Base-by-base conservation (phyloP, 2,113 vertebrate species). In the Rhynchopsitta pachyrhyncha region DNA sequence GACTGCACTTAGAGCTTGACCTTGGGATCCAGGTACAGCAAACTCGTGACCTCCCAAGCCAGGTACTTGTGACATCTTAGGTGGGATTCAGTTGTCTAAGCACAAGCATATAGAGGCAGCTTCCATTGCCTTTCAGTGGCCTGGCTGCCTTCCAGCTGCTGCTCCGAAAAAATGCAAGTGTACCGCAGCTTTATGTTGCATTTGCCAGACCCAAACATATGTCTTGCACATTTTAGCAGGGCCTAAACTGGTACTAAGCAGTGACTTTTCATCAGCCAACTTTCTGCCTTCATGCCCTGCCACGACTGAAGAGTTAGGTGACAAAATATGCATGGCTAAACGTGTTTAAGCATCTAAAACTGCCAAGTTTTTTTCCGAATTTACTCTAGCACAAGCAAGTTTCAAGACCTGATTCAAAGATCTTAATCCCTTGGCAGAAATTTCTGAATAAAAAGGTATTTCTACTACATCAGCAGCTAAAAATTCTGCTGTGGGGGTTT, bases 401-500 rank as follows among this genome's bases (percentile, higher is more conserved):
- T 92, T 87, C 49, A 87, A 86, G 59, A 75, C 68, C 42, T 57
- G 69, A 82, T 57, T 91, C 60, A 81, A 80, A 86, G 71, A 52
- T 31, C 29, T 84, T 71, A 91, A 37, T 94, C 55, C 13, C 62
- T 50, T 84, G 82, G 85, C 79, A 96, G n/a, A 92, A 88, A 77
- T 71, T 82, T 88, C 33, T 1, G 1, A 77, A 86, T 59, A 71
- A 88, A 92, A 83, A 94, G 42, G 31, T 59, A 63, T 83, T 88
- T 90, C 53, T 75, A 90, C 71, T 92, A 88, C 85, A 86, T 94
- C 79, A 92, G 71, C 85, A 94, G 85, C 50, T 86, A 93, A 94
- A 85, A 96, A 96, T 94, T 76, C 79, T 83, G 39, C 49, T 0
- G 0, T 2, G 15, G n/a, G 92, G 17, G 18, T 81, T 95, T 70